Evolutionary conservation across 2,888 invertebrate species (phyloP).

Genomic region (Drosophila recens): DNA sequence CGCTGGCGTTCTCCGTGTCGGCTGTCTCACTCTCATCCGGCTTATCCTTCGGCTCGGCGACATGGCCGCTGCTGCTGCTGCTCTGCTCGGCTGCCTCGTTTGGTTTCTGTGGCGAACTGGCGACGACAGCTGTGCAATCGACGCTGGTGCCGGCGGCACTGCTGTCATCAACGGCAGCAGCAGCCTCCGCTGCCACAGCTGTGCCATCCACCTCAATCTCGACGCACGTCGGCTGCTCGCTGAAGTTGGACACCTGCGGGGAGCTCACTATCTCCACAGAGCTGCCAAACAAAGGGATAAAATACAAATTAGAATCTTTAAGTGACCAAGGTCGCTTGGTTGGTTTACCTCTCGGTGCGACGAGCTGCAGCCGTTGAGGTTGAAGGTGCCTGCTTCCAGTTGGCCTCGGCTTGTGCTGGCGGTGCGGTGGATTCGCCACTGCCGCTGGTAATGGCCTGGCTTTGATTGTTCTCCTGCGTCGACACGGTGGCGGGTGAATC

Average conservation of each 20-base stretch:
- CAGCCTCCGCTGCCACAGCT: slow-evolving; percentile 80
- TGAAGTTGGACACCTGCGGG: slow-evolving; percentile 90
- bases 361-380: slow-evolving; percentile 77
- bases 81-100: slow-evolving; percentile 58
- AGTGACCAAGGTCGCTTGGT: neutral
- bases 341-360: slow-evolving; percentile 77
- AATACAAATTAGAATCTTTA: neutral
- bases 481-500: slow-evolving; percentile 60
- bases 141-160: slow-evolving; percentile 59
- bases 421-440: slow-evolving; percentile 87
- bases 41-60: slow-evolving; percentile 55
- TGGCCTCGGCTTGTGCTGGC: slow-evolving; percentile 64
- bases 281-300: slow-evolving; percentile 66
- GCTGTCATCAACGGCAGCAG: slow-evolving; percentile 50
- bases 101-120: slow-evolving; percentile 60
- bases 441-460: slow-evolving; percentile 92
- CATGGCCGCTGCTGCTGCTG: slow-evolving; percentile 41
- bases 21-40: slow-evolving; percentile 49
- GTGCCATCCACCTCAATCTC: slow-evolving; percentile 64
- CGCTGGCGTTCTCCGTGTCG: slow-evolving; percentile 85
- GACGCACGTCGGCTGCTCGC: slow-evolving; percentile 84
- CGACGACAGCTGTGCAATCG: slow-evolving; percentile 41
- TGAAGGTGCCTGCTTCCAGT: slow-evolving; percentile 82
- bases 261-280: slow-evolving; percentile 95
- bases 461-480: slow-evolving; percentile 86